Percentiles rank a stretch among this genome's conserved stretches.
These are phyloP conservation scores for Hapalemur alaotrensis DNA, from an alignment of 2,797 vertebrate genomes.

Conservation along the genomic window DNA sequence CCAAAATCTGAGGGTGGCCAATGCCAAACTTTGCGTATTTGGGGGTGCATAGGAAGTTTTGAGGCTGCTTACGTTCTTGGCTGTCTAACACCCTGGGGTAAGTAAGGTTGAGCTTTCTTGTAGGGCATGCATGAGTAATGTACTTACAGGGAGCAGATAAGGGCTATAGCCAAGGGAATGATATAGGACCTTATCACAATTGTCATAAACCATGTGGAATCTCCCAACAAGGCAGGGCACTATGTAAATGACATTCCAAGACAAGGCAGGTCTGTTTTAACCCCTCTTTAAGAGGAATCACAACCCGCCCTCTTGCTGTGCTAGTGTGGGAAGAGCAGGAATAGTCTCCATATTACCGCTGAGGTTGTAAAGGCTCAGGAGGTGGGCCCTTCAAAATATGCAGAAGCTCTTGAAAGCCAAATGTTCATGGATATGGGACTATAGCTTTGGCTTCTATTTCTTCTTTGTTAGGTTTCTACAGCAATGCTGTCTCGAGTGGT, in stretches of 20 bases:
- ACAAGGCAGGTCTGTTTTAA: neutral
- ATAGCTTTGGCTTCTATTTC: neutral
- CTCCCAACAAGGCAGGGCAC: neutral
- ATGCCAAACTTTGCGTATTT: neutral
- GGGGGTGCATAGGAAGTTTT: neutral
- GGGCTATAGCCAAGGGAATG: neutral
- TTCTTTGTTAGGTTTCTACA: neutral
- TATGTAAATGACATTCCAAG: neutral
- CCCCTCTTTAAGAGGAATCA: neutral
- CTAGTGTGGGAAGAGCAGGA: neutral
- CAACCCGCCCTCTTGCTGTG: neutral
- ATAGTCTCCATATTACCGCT: neutral
- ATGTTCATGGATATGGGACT: neutral
- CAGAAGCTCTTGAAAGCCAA: neutral
- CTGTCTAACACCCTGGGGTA: neutral
- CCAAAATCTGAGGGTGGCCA: neutral
- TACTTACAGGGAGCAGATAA: neutral
- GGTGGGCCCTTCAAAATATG: neutral
- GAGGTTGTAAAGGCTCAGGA: neutral
- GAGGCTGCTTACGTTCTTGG: neutral
- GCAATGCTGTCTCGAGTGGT: neutral
- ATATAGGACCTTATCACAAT: neutral
- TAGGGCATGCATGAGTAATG: neutral
- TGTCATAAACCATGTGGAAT: neutral
- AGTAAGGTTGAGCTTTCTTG: neutral